These are phyloP conservation scores for Chelonus formosanus DNA, from an alignment of 2,888 invertebrate species.

Conservation along the genomic window DNA sequence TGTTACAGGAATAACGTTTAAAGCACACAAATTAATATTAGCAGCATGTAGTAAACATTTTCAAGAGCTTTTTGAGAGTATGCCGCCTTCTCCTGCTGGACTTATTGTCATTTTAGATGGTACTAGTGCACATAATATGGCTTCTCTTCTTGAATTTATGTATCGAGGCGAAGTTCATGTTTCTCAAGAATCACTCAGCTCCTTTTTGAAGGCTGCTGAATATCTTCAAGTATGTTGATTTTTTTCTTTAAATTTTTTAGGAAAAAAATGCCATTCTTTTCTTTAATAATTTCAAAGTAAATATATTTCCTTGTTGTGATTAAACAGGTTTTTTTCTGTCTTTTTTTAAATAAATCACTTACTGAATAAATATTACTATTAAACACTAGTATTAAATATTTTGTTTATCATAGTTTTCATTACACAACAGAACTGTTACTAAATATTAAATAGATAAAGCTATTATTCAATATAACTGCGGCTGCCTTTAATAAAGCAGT, in stretches of 20 bases:
- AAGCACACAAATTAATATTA: constrained; percentile 89
- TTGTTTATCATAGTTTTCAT: too few species aligned
- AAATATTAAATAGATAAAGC: too few species aligned
- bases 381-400: too few species aligned
- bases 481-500: too few species aligned
- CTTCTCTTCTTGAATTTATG: constrained; percentile 91
- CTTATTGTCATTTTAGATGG: constrained; percentile 90
- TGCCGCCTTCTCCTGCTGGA: constrained; percentile 80
- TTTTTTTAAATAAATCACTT: too few species aligned
- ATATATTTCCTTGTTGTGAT: too few species aligned
- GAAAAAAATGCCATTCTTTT: not conserved
- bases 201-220: constrained; percentile 91
- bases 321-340: too few species aligned
- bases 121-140: constrained; percentile 89
- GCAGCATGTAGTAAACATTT: constrained; percentile 94
- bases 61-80: constrained; percentile 89
- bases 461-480: too few species aligned
- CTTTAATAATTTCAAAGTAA: too few species aligned
- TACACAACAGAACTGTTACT: too few species aligned
- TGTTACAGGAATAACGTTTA: constrained; percentile 84
- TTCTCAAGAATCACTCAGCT: constrained; percentile 89
- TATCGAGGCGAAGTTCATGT: constrained; percentile 94
- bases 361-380: too few species aligned
- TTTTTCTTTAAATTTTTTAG: not conserved
- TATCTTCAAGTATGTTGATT: constrained; percentile 77